Evolutionary conservation across 2,888 invertebrate genomes (phyloP).

Genomic region (Pristionchus fissidentatus): DNA sequence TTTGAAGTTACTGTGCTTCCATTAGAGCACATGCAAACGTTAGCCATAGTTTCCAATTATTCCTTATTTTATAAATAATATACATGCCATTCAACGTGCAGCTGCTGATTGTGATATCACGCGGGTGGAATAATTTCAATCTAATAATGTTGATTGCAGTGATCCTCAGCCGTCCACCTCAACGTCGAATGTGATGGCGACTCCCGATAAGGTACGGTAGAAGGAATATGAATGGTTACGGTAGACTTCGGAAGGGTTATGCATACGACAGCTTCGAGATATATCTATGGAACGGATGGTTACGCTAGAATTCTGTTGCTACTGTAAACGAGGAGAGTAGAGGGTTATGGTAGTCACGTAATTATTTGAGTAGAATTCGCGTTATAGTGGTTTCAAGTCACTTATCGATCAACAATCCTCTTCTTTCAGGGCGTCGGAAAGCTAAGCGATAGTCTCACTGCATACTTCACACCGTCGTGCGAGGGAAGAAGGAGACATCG

Average conservation of each 20-base stretch:
- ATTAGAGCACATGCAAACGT: no score
- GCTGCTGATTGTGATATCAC: no score
- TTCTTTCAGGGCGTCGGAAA: neutral
- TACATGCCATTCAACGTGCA: no score
- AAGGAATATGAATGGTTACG: neutral
- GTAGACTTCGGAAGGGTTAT: neutral
- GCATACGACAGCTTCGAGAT: neutral
- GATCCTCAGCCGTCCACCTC: slow-evolving; percentile 18
- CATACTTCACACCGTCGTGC: slow-evolving; percentile 1
- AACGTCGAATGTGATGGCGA: neutral
- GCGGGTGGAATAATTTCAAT: no score
- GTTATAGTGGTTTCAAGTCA: neutral
- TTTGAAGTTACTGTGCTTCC: no score
- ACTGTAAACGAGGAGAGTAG: neutral
- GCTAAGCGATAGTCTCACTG: slow-evolving; percentile 28
- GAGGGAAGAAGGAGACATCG: slow-evolving; percentile 7
- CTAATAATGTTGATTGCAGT: no score
- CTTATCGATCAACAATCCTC: neutral
- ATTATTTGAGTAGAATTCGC: neutral
- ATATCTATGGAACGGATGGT: no score
- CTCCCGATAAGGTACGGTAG: slow-evolving; percentile 26
- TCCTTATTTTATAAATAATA: no score
- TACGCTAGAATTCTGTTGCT: neutral
- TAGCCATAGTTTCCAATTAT: no score
- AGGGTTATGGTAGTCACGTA: neutral